phyloP scores from a whole-genome alignment of 2,113 vertebrate genomes.

The Semicossyphus pulcher region DNA sequence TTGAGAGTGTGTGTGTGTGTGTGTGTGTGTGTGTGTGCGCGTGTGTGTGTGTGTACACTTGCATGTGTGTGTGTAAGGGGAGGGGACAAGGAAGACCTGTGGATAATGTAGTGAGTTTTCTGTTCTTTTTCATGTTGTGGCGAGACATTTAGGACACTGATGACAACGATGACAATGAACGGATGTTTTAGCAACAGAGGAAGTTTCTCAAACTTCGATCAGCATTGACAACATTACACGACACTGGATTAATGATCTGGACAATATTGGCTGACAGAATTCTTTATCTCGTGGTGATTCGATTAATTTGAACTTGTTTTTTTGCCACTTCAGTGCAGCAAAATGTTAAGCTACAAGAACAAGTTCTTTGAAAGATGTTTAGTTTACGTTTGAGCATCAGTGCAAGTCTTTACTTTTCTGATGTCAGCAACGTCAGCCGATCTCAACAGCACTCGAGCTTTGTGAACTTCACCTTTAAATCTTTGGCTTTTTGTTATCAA shows the following conservation, averaged over 20 bases:
- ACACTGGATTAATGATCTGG: neutral
- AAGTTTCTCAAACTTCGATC: neutral
- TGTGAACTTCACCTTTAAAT: neutral
- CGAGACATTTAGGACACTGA: neutral
- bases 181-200: conserved; percentile 7
- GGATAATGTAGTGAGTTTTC: conserved; percentile 23
- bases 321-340: too few relatives aligned
- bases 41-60: conserved; percentile 6
- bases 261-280: neutral
- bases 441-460: neutral
- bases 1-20: too few relatives aligned
- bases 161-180: neutral
- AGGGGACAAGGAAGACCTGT: conserved; percentile 23
- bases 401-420: neutral
- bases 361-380: too few relatives aligned
- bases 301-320: too few relatives aligned
- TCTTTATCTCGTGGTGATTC: neutral
- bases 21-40: conserved; percentile 10
- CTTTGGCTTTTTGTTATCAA: neutral
- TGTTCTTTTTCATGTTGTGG: conserved; percentile 7
- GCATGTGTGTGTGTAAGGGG: conserved; percentile 30
- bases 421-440: neutral
- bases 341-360: too few relatives aligned
- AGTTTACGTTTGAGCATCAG: neutral
- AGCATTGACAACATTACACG: too few relatives aligned